phyloP scores from a whole-genome alignment of 2,797 vertebrate genomes.

The Lepus oiostolus region DNA sequence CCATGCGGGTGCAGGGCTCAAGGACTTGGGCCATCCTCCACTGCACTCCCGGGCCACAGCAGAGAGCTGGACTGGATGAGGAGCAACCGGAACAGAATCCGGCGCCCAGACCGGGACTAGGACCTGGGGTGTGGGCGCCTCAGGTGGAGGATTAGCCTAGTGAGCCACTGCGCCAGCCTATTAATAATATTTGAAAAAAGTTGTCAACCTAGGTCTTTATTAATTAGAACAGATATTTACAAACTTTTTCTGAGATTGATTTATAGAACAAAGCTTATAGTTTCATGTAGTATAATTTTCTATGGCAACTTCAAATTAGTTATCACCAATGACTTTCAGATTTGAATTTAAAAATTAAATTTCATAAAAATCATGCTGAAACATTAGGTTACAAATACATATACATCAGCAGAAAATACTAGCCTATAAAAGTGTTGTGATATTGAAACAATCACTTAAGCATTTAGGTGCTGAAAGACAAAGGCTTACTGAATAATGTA shows the following conservation, averaged over 20 bases:
- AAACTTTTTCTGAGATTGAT: not conserved
- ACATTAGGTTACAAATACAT: not conserved
- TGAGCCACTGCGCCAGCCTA: too few relatives aligned
- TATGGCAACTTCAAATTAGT: not conserved
- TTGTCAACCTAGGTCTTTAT: not conserved
- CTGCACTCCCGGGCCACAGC: too few relatives aligned
- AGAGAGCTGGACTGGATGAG: too few relatives aligned
- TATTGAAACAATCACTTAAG: constrained; percentile 80
- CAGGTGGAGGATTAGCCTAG: too few relatives aligned
- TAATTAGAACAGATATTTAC: not conserved
- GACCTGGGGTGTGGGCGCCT: too few relatives aligned
- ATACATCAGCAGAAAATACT: not conserved
- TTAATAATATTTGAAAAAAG: not conserved
- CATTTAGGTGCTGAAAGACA: constrained; percentile 81
- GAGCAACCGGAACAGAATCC: too few relatives aligned
- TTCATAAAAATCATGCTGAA: not conserved
- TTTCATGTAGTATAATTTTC: not conserved
- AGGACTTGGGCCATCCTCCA: too few relatives aligned
- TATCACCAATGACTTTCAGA: constrained; percentile 9
- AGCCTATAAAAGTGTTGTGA: not conserved
- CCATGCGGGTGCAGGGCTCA: too few relatives aligned
- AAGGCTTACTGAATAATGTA: constrained; percentile 83
- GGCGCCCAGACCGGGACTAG: too few relatives aligned
- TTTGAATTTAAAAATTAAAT: constrained; percentile 1
- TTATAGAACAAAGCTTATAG: not conserved